Base-by-base conservation (phyloP, 2,888 invertebrate genomes). In the Drosophila pseudotakahashii region DNA sequence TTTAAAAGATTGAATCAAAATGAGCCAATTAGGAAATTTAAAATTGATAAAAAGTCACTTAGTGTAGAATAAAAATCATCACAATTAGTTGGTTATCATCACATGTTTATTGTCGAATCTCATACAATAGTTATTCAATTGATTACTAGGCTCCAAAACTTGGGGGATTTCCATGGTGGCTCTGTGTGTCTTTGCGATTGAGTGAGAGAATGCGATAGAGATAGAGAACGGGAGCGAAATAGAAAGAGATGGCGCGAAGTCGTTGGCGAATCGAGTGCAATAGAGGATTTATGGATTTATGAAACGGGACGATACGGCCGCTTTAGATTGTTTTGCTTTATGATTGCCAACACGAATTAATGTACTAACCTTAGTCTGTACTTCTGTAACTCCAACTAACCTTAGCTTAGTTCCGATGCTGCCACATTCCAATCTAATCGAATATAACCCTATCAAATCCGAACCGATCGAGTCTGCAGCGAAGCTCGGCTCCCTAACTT, bases 221-320 rank as follows among this genome's bases (percentile, higher is more conserved):
- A 44, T 30, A 44, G 59, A 34, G 47, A 10, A 13, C 11, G 47
- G 47, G n/a, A 44, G 41, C 44, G 51, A 51, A 62, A 13, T 10
- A 32, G 64, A 36, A 36, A 36, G 66, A 42, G 64, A 66, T 39
- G 19, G 16, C 34, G 19, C 19, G 44, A 37, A 44, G 50, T 48
- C 44, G 39, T 39, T 34, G 14, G 45, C 47, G 62, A 51, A 50
- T 71, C 64, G 64, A 73, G 85, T 80, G 82, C 86, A 85, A 85
- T 85, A 79, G 77, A 48, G 36, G 23, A 53, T 70, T 19, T 34
- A 23, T n/a, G n/a, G 14, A 26, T 23, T 23, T 23, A 61, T 3
- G 34, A 57, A 16, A 61, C 26, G 36, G 30, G 14, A 60, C 19
- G 42, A 26, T 11, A 19, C 7, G 54, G 32, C n/a, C 47, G 32